Evolutionary conservation across 92 coral and sea anemone genomes (phyloP).

Genomic region (Pocillopora meandrina): DNA sequence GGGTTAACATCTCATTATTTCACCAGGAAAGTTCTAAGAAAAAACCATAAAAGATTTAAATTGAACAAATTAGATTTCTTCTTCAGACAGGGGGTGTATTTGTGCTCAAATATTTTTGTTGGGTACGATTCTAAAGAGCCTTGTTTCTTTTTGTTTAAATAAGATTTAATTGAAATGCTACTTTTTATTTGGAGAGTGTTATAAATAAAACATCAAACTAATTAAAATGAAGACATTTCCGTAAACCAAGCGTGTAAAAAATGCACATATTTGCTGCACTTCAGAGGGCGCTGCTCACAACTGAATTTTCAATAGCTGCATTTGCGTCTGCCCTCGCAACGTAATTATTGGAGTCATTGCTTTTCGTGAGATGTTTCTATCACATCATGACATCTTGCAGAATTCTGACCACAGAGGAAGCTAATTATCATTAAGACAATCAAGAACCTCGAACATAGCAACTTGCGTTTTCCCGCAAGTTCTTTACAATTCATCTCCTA

Average conservation of each 20-base stretch:
- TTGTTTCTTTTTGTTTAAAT: background rate
- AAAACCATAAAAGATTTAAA: background rate
- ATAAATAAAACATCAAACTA: slow-evolving; percentile 26
- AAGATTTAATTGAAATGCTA: slow-evolving; percentile 18
- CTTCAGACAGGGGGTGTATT: background rate
- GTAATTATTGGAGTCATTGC: too few species aligned
- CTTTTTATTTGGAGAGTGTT: slow-evolving; percentile 12
- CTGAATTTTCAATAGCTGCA: slow-evolving; percentile 26
- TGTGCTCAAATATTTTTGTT: background rate
- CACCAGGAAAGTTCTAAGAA: background rate
- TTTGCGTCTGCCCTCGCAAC: background rate
- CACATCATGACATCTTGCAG: background rate
- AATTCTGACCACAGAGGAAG: background rate
- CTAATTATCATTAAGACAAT: background rate
- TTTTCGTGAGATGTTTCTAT: too few species aligned
- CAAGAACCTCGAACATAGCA: background rate
- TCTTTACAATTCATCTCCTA: background rate
- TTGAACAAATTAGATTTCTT: background rate
- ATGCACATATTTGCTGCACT: slow-evolving; percentile 35
- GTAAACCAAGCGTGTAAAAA: slow-evolving; percentile 27
- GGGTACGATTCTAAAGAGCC: background rate
- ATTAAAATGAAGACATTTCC: slow-evolving; percentile 16
- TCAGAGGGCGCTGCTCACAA: background rate
- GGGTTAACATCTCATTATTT: background rate
- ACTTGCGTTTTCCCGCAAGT: slow-evolving; percentile 17